These are phyloP conservation scores for Eupsittula cactorum DNA, from an alignment of 2,113 vertebrate genomes.

Conservation along the genomic window DNA sequence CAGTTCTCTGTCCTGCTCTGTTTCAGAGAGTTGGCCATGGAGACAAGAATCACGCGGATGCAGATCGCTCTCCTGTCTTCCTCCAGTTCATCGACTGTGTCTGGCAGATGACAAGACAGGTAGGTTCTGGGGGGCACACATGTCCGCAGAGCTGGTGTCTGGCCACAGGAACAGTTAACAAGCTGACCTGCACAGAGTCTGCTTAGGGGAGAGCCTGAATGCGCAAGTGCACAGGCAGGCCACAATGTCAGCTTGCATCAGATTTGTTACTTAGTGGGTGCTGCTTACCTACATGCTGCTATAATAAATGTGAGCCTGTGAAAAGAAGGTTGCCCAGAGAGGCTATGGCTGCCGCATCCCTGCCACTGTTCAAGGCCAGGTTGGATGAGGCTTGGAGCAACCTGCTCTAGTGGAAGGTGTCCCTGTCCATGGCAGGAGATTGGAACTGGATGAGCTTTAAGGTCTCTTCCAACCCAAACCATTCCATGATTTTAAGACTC, in stretches of 20 bases:
- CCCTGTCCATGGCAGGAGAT: neutral
- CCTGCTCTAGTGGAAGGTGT: neutral
- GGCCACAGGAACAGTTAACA: neutral
- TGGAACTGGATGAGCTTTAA: neutral
- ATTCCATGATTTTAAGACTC: neutral
- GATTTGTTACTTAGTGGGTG: neutral
- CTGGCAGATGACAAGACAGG: slow-evolving; percentile 99
- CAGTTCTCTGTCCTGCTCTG: neutral
- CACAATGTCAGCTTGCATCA: neutral
- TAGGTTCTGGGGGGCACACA: slow-evolving; percentile 20
- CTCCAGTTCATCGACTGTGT: slow-evolving; percentile 98
- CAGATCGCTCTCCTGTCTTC: slow-evolving; percentile 94
- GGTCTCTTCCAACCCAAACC: neutral
- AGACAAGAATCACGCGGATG: slow-evolving; percentile 94
- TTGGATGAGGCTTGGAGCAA: neutral
- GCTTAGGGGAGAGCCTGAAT: neutral
- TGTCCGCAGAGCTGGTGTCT: neutral
- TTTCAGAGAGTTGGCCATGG: slow-evolving; percentile 92
- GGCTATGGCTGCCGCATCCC: neutral
- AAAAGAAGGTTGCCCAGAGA: neutral
- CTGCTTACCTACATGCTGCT: neutral
- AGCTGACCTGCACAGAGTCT: neutral
- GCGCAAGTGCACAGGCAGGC: neutral
- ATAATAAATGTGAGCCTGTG: neutral
- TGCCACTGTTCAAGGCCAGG: neutral